phyloP scores from a whole-genome alignment of 2,797 vertebrate genomes.

The Phaenicophaeus curvirostris region DNA sequence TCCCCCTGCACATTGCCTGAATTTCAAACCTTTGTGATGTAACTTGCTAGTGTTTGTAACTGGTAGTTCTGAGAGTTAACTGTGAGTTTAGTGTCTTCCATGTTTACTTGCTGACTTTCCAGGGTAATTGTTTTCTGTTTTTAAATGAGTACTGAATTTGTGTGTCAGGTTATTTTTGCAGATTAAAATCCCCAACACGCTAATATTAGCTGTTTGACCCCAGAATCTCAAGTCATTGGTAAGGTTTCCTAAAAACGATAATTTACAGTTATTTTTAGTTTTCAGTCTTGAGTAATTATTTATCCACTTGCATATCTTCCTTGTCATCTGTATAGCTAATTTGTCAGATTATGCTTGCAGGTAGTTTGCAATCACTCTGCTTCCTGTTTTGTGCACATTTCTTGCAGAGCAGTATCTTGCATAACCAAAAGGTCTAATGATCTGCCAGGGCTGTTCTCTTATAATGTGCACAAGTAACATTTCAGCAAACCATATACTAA shows the following conservation, averaged over 20 bases:
- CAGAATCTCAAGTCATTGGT: neutral
- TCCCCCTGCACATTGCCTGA: neutral
- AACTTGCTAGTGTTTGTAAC: neutral
- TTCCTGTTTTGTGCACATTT: slow-evolving; percentile 52
- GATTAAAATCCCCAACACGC: neutral
- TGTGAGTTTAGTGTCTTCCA: neutral
- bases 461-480: neutral
- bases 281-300: slow-evolving; percentile 40
- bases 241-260: neutral
- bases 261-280: slow-evolving; percentile 56
- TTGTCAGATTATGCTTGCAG: slow-evolving; percentile 47
- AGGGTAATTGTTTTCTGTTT: neutral
- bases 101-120: slow-evolving; percentile 1
- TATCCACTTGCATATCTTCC: slow-evolving; percentile 52
- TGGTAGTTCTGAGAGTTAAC: neutral
- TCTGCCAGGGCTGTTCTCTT: neutral
- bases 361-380: slow-evolving; percentile 59
- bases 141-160: neutral
- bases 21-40: neutral
- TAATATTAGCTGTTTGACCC: neutral
- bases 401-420: slow-evolving; percentile 30
- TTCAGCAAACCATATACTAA: neutral
- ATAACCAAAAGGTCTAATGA: slow-evolving; percentile 28
- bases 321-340: slow-evolving; percentile 57
- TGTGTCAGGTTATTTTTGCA: neutral